Conservation (phyloP, 2,797 vertebrate species). For the Momotus momota region DNA sequence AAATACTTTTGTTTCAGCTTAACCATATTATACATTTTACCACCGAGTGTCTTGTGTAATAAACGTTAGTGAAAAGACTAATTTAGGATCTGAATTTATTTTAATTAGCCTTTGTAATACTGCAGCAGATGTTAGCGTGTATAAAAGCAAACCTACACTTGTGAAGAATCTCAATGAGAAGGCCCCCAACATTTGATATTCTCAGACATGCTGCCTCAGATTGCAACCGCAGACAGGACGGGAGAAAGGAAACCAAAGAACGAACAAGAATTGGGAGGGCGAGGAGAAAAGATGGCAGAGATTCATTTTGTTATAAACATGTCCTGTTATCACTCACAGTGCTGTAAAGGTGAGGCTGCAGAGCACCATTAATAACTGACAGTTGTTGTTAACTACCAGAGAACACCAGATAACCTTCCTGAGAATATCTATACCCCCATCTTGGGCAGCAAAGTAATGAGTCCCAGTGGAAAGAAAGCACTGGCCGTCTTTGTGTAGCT, state of each 20-base stretch:
- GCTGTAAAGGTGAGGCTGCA: slow-evolving; percentile 30
- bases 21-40: slow-evolving; percentile 72
- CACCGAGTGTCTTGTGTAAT: slow-evolving; percentile 62
- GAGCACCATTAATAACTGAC: slow-evolving; percentile 74
- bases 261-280: neutral
- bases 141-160: slow-evolving; percentile 67
- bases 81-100: slow-evolving; percentile 81
- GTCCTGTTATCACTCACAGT: neutral
- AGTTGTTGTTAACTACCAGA: slow-evolving; percentile 78
- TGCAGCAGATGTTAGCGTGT: slow-evolving; percentile 75
- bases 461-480: slow-evolving; percentile 79
- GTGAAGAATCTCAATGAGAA: slow-evolving; percentile 78
- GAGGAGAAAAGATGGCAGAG: neutral
- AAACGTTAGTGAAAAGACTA: slow-evolving; percentile 78
- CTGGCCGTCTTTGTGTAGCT: slow-evolving; percentile 79
- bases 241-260: neutral
- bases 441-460: slow-evolving; percentile 79
- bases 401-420: slow-evolving; percentile 77
- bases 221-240: neutral
- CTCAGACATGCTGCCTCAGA: slow-evolving; percentile 30
- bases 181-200: slow-evolving; percentile 31
- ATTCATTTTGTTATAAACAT: slow-evolving; percentile 18
- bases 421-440: slow-evolving; percentile 74
- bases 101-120: slow-evolving; percentile 79
- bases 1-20: slow-evolving; percentile 68